Evolutionary conservation across 2,888 invertebrate species (phyloP), one percentile per base, ranked within the genome.

Genomic region (Argyresthia albistria): DNA sequence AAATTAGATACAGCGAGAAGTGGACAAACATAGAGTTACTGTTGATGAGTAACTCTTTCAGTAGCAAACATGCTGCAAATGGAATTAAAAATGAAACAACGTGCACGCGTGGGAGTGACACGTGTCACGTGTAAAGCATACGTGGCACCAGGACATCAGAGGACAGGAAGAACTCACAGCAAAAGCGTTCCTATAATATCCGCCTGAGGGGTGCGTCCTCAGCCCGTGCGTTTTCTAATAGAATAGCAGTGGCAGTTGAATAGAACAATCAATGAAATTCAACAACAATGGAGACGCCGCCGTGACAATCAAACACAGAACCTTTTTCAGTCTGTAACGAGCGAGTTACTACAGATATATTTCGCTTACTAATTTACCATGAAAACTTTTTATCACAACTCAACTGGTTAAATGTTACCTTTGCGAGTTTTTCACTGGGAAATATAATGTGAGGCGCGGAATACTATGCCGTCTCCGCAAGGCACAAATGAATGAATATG

Each of bases 111-210:
- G 49, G 39, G 42, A 42, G 16, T 48, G 43, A 35, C 48, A 35
- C 53, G 42, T 48, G 58, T 57, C 58, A 59, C 56, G 55, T 57
- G 57, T 56, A 56, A 51, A 53, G 46, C 46, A 50, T 52, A 56
- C 51, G 47, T 46, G 43, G 14, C 35, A 56, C 56, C 46, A 56
- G 56, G 53, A 46, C n/a, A 50, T n/a, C 55, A 56, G 48, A 16
- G 45, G 51, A 12, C 11, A 11, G 9, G n/a, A 53, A 39, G 53
- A 50, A 35, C n/a, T 42, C 12, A 4, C 35, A 8, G 37, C 36
- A 10, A 49, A 35, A 35, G 39, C 36, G 35, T 43, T 48, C 47
- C 25, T 39, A 50, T 47, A 51, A 54, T 15, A 14, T 9, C 11
- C 46, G 11, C 25, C 11, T 16, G 35, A 49, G 49, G 49, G 37